Conservation (phyloP, 2,113 vertebrate species). For the Colossoma macropomum region DNA sequence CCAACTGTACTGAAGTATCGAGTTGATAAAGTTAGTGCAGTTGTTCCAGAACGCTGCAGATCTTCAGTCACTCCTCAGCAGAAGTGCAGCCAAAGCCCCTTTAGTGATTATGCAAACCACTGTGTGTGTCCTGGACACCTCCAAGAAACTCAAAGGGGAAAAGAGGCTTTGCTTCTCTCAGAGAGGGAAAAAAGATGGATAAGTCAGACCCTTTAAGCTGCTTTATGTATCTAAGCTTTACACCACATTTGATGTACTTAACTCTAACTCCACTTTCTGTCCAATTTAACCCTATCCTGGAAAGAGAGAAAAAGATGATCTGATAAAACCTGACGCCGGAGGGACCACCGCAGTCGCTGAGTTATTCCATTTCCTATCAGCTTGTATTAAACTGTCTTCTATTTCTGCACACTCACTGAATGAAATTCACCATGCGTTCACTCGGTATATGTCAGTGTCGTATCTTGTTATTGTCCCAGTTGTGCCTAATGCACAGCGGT, state of each 20-base stretch:
- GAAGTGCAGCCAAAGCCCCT: conserved; percentile 58
- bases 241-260: conserved; percentile 59
- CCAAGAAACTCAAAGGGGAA: conserved; percentile 64
- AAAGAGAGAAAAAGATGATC: background rate
- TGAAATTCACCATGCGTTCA: conserved; percentile 6
- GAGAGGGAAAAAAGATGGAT: conserved; percentile 36
- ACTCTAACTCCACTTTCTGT: conserved; percentile 57
- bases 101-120: conserved; percentile 70
- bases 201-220: conserved; percentile 65
- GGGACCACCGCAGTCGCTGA: background rate
- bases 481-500: background rate
- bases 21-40: background rate
- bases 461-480: conserved; percentile 13
- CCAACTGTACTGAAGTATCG: background rate
- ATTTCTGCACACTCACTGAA: conserved; percentile 4
- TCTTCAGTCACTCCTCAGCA: conserved; percentile 20
- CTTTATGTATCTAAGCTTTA: conserved; percentile 63
- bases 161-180: conserved; percentile 68
- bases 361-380: background rate
- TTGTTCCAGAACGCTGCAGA: background rate
- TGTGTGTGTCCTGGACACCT: conserved; percentile 65
- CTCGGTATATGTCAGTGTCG: conserved; percentile 3
- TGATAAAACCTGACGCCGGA: background rate
- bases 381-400: background rate
- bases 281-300: conserved; percentile 27